Conservation (phyloP, 2,888 invertebrate species). For the Linnaemya vulpina region DNA sequence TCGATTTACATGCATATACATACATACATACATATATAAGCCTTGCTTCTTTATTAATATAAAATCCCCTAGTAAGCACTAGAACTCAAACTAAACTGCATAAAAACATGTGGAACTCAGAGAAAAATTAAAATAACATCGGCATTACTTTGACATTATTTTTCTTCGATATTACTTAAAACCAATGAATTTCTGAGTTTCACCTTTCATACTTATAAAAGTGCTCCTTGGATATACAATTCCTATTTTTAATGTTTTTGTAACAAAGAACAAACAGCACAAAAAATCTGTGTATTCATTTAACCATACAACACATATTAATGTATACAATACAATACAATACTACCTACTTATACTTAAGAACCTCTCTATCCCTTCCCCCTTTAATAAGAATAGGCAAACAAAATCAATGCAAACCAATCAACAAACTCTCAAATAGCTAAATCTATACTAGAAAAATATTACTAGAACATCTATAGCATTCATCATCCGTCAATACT, state of each 20-base stretch:
- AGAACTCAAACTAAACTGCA: conserved; percentile 26
- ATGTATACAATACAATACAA: conserved; percentile 47
- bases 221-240: background rate
- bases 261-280: conserved; percentile 18
- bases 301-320: conserved; percentile 16
- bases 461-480: conserved; percentile 40
- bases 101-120: conserved; percentile 24
- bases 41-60: conserved; percentile 53
- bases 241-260: conserved; percentile 23
- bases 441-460: conserved; percentile 59
- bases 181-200: conserved; percentile 6
- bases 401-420: conserved; percentile 68
- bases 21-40: conserved; percentile 56
- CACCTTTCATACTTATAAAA: conserved; percentile 24
- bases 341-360: conserved; percentile 39
- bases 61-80: conserved; percentile 43
- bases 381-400: conserved; percentile 56
- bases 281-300: conserved; percentile 3
- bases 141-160: conserved; percentile 52
- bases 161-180: conserved; percentile 13
- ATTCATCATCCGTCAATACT: conserved; percentile 25
- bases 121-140: conserved; percentile 14
- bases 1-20: conserved; percentile 57
- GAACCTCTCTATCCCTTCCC: conserved; percentile 15
- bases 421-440: conserved; percentile 63